Evolutionary conservation across 2,888 invertebrate species (phyloP), one percentile per base, ranked within the genome.

Genomic region (Philereme transversata): DNA sequence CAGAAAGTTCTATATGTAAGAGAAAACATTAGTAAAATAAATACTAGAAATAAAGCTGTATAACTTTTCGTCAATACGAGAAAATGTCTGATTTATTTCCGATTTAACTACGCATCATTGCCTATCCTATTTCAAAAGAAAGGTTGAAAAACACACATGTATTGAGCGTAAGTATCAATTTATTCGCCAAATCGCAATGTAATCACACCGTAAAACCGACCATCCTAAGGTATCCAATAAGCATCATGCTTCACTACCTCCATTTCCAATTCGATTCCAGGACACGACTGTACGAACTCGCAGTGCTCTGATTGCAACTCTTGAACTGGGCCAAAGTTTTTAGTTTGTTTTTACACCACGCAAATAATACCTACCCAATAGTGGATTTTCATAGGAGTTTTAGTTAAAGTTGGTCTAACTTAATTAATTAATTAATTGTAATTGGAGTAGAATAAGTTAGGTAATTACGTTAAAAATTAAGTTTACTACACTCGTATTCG

Each of bases 221-320:
- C 62, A 48, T 51, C 45, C 43, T 58, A 56, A 57, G 54, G 58
- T 56, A 58, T 68, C 63, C 63, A 60, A 65, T 68, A 64, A 65
- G 60, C 47, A 47, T 65, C 66, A 61, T 60, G 40, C 49, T 41
- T 62, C 57, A 41, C 47, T 45, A 43, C 34, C 45, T 46, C 56
- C 57, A 38, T 60, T 49, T 41, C 51, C 57, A 58, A 68, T 74
- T 58, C 60, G 33, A 66, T 86, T 86, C 54, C 87, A 89, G 90
- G 69, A 79, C 90, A 62, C 88, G 89, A 65, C 78, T 90, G 22
- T 66, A 78, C 72, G 56, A 77, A 81, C 53, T 70, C 75, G 35
- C 64, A 69, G 41, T 41, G 53, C 35, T 57, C 35, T 22, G 63
- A 72, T 5, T 84, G 84, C 71, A 76, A 22, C 22, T 22, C 22